A percentile compares a stretch with the other conserved stretches of the same genome.
These are phyloP conservation scores for Ditylenchus weischeri DNA, from an alignment of 2,888 invertebrate genomes.

Conservation along the genomic window DNA sequence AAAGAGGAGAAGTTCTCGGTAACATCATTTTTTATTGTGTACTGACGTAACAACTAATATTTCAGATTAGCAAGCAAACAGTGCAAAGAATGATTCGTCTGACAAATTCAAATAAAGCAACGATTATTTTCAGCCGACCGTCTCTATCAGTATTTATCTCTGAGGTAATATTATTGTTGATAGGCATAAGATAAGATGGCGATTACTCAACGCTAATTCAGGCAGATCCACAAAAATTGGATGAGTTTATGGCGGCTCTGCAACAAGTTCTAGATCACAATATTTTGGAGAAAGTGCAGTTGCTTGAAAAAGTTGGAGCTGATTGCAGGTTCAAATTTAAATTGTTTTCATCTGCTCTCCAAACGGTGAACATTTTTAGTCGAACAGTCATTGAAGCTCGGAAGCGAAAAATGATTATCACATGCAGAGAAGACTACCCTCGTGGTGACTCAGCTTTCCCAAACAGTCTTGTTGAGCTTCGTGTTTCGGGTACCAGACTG, in stretches of 20 bases:
- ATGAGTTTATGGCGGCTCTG: slow-evolving; percentile 2
- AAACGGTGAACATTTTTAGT: not conserved
- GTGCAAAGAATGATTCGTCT: not conserved
- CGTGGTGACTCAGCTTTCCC: slow-evolving; percentile 10
- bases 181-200: not conserved
- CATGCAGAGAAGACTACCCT: slow-evolving; percentile 3
- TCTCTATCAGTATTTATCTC: slow-evolving; percentile 13
- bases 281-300: not conserved
- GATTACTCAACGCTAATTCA: not conserved
- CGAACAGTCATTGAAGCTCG: not conserved
- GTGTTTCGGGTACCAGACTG: slow-evolving; percentile 8
- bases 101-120: not conserved
- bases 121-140: slow-evolving; percentile 11
- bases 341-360: not conserved
- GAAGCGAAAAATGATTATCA: slow-evolving; percentile 9
- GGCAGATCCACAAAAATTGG: slow-evolving; percentile 11
- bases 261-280: slow-evolving; percentile 6
- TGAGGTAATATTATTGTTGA: slow-evolving; percentile 1
- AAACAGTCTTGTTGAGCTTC: slow-evolving; percentile 11
- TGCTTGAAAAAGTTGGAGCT: not conserved
- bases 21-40: not conserved
- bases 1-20: slow-evolving; percentile 1
- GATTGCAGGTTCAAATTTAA: slow-evolving; percentile 2
- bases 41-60: too few species aligned
- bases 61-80: slow-evolving; percentile 11